Conservation (phyloP, 1,140 invertebrate species). For the Delia radicum region DNA sequence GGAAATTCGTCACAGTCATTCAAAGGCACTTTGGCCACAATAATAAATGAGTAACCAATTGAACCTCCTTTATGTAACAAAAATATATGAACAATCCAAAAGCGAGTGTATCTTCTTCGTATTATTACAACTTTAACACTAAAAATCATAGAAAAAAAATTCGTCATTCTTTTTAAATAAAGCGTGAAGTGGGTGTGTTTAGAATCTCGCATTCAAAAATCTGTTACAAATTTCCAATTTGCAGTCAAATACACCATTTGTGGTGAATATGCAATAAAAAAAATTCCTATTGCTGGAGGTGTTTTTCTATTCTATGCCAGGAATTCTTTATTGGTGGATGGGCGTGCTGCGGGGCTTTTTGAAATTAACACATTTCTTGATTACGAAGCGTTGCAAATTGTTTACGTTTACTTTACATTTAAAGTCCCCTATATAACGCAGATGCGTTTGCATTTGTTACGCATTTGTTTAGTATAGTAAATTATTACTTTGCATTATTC, state of each 20-base stretch:
- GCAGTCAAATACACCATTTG: constrained; percentile 1
- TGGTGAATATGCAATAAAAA: constrained; percentile 6
- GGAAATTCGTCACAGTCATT: not conserved
- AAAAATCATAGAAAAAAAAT: not conserved
- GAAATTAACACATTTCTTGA: constrained; percentile 15
- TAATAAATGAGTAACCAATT: constrained; percentile 2
- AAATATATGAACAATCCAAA: not conserved
- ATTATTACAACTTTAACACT: not conserved
- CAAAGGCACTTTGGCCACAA: not conserved
- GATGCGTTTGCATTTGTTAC: not conserved
- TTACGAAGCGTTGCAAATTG: constrained; percentile 2
- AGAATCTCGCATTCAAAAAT: not conserved
- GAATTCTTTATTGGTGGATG: not conserved
- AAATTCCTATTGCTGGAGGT: not conserved
- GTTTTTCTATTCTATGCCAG: not conserved
- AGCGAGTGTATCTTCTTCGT: not conserved
- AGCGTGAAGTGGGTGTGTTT: constrained; percentile 15
- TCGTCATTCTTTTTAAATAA: not conserved
- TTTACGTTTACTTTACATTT: too few species aligned
- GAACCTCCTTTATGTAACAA: not conserved
- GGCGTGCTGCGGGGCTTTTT: not conserved
- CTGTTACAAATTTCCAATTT: constrained; percentile 8
- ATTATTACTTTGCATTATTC: not conserved
- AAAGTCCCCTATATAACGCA: too few species aligned
- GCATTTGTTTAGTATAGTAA: not conserved